These are phyloP conservation scores for Anoplopoma fimbria DNA, from an alignment of 2,113 vertebrate species.

Conservation along the genomic window DNA sequence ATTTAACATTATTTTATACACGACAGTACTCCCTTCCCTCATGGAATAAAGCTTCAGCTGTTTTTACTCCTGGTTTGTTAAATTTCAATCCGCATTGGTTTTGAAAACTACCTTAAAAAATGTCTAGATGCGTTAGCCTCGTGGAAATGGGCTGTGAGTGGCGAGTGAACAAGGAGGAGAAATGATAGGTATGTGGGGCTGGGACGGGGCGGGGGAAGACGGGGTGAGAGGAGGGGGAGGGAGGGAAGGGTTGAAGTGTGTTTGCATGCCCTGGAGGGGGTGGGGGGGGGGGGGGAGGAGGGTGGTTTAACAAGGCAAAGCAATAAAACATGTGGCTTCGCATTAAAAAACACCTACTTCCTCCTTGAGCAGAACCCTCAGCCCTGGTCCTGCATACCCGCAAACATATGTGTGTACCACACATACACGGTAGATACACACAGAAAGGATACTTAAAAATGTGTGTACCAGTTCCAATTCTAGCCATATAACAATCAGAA, in stretches of 20 bases:
- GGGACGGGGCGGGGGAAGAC: slow-evolving; percentile 26
- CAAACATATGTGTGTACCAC: slow-evolving; percentile 6
- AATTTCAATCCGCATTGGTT: neutral
- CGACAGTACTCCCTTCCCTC: neutral
- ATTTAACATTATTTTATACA: neutral
- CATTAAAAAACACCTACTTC: slow-evolving; percentile 73
- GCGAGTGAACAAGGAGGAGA: slow-evolving; percentile 25
- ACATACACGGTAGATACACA: neutral
- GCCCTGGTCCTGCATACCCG: slow-evolving; percentile 2
- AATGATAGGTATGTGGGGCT: slow-evolving; percentile 62
- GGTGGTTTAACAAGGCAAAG: slow-evolving; percentile 56
- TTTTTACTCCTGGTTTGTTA: neutral
- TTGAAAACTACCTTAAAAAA: neutral
- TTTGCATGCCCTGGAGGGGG: slow-evolving; percentile 47
- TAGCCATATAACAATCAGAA: neutral
- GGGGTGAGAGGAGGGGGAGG: neutral
- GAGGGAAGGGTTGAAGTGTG: slow-evolving; percentile 36
- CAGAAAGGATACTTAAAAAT: neutral
- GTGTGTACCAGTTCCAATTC: neutral
- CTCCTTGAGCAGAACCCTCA: slow-evolving; percentile 20
- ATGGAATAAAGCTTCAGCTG: neutral
- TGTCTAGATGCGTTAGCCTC: no score
- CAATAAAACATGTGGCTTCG: slow-evolving; percentile 72
- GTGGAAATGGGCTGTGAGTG: neutral
- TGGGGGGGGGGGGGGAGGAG: neutral